Percentiles rank a stretch among this genome's conserved stretches.
These are phyloP conservation scores for Lysandra bellargus DNA, from an alignment of 2,888 invertebrate species.

Conservation along the genomic window DNA sequence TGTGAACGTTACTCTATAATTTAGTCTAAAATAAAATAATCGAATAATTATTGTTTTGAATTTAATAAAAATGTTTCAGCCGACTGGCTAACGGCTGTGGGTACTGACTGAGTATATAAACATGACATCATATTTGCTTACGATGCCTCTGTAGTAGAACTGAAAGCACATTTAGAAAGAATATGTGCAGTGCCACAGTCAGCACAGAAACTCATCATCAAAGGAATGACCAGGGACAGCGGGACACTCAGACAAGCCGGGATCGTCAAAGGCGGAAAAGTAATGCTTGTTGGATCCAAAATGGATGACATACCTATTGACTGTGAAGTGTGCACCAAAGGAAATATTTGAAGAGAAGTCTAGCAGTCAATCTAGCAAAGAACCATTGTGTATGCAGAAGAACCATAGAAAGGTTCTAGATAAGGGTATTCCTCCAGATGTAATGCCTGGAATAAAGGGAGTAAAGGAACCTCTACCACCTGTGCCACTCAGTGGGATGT, in stretches of 20 bases:
- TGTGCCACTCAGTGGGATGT: conserved; percentile 91
- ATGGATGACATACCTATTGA: conserved; percentile 91
- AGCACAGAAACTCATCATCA: conserved; percentile 94
- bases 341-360: conserved; percentile 83
- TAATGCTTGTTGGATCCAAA: conserved; percentile 95
- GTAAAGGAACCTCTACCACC: conserved; percentile 90
- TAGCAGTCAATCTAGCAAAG: conserved; percentile 81
- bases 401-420: conserved; percentile 92
- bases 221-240: conserved; percentile 92
- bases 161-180: conserved; percentile 89
- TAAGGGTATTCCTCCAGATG: conserved; percentile 94
- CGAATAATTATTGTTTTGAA: conserved; percentile 64
- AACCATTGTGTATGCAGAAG: conserved; percentile 87
- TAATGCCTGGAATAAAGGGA: conserved; percentile 91
- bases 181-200: conserved; percentile 91
- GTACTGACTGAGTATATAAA: conserved; percentile 81
- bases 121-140: conserved; percentile 89
- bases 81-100: conserved; percentile 65
- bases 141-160: conserved; percentile 86
- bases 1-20: not conserved
- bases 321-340: conserved; percentile 88
- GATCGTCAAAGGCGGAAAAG: conserved; percentile 89
- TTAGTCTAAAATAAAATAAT: conserved; percentile 35
- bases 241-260: conserved; percentile 89
- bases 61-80: conserved; percentile 68